Percentiles rank a stretch among this genome's conserved stretches.
These are phyloP conservation scores for Pristionchus japonicus DNA, from an alignment of 2,888 invertebrate species.

Conservation along the genomic window DNA sequence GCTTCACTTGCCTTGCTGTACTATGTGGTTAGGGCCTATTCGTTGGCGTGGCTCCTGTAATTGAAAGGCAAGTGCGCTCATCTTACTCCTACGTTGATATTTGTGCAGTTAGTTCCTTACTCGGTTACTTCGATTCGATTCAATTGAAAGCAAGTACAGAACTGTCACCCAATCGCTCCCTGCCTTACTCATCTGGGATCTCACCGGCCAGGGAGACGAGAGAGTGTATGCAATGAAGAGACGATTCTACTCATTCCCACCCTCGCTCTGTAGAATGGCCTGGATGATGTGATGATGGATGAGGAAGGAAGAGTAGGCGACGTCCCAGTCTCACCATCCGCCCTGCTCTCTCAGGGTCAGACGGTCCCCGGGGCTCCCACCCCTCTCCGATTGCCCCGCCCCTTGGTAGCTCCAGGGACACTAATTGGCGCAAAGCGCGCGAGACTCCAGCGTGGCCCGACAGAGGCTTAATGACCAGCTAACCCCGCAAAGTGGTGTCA, in stretches of 20 bases:
- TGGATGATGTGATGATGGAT: background rate
- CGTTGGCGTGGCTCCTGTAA: too few species aligned
- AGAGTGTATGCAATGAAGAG: too few species aligned
- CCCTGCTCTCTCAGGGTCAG: background rate
- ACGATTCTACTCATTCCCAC: background rate
- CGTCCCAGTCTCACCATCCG: background rate
- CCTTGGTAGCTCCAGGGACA: too few species aligned
- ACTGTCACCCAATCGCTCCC: background rate
- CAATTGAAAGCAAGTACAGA: background rate
- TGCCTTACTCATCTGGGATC: background rate
- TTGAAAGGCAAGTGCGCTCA: too few species aligned
- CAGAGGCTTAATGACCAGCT: too few species aligned
- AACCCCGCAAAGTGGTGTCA: background rate
- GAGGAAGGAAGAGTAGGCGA: background rate
- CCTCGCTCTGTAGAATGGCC: too few species aligned
- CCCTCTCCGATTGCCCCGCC: background rate
- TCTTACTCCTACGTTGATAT: too few species aligned
- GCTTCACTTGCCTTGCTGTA: too few species aligned
- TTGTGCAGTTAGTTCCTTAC: background rate
- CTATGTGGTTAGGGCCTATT: too few species aligned
- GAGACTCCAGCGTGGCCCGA: background rate
- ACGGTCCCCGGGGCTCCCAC: background rate
- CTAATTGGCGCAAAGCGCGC: slow-evolving; percentile 14
- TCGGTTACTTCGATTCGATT: background rate
- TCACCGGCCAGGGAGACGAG: background rate